Evolutionary conservation across 2,113 vertebrate species (phyloP), one percentile per base, ranked within the genome.

Genomic region (Dromiciops gliroides): DNA sequence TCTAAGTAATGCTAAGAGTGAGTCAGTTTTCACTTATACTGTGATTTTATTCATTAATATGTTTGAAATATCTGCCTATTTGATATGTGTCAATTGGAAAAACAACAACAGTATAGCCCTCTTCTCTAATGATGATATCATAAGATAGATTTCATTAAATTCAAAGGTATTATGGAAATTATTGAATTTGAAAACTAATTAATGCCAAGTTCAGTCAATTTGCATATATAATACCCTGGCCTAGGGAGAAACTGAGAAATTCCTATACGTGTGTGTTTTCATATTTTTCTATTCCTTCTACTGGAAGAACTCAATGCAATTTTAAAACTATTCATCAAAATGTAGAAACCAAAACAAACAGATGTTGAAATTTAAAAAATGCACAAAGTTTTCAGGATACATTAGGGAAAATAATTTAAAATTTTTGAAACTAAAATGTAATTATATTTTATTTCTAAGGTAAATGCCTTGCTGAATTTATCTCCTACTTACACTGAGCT

Each of bases 1-100:
- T 92, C 53, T 90, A 92, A n/a, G 95, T 37, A 3, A 8, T 52
- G 37, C 91, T 6, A 91, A 90, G 93, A 50, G 92, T 51, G 23
- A 91, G 19, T 0, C 83, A 0, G 50, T 92, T 95, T 89, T 5
- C 11, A 90, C 8, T 0, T 56, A 0, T 92, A 26, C 48, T 26
- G 0, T 47, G 0, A 25, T 52, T 90, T 94, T 93, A 75, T 89
- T 31, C 2, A 2, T 47, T 60, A 90, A 50, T 91, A 6, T 51
- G 24, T 90, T 90, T 90, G 50, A 50, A 93, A 93, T 51, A 49
- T 47, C 37, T 31, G 22, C 1, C 92, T 7, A 90, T 51, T 0
- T 44, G 75, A 56, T 37, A 47, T 31, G 14, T 67, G 23, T 48
- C 3, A 93, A 0, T 53, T 89, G 1, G 22, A 94, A 28, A 90